A percentile compares a stretch with the other conserved stretches of the same genome.
phyloP scores from a whole-genome alignment of 2,797 vertebrate genomes.

The Oreochromis mossambicus region DNA sequence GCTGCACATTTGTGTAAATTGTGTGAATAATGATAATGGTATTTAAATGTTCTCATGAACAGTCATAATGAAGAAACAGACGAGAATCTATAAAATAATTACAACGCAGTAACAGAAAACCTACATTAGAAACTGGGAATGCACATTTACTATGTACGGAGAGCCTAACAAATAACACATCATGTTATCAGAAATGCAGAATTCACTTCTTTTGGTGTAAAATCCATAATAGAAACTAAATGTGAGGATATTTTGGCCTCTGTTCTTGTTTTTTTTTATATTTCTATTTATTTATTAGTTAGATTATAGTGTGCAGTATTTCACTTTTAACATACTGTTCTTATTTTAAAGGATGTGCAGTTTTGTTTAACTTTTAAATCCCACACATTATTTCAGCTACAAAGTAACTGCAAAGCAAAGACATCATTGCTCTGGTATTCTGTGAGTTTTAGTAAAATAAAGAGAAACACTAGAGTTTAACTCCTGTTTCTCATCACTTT shows the following conservation, averaged over 20 bases:
- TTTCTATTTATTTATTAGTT: neutral
- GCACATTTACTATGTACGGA: neutral
- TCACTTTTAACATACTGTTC: neutral
- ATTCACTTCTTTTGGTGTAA: neutral
- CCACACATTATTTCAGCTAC: neutral
- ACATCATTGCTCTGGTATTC: neutral
- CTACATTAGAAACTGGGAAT: neutral
- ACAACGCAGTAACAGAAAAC: neutral
- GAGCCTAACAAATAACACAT: neutral
- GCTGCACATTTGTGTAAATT: neutral
- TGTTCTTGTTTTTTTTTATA: neutral
- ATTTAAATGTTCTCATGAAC: neutral
- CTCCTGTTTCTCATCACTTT: neutral
- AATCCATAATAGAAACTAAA: neutral
- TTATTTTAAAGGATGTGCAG: neutral
- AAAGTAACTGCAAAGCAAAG: neutral
- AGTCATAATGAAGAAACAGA: neutral
- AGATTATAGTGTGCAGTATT: neutral
- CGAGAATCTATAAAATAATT: neutral
- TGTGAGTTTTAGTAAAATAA: neutral
- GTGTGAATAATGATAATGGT: neutral
- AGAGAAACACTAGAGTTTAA: neutral
- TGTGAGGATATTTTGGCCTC: neutral
- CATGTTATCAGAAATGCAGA: neutral
- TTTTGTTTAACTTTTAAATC: neutral